Conservation (phyloP, 2,888 invertebrate species). For the Heteromurus nitidus region DNA sequence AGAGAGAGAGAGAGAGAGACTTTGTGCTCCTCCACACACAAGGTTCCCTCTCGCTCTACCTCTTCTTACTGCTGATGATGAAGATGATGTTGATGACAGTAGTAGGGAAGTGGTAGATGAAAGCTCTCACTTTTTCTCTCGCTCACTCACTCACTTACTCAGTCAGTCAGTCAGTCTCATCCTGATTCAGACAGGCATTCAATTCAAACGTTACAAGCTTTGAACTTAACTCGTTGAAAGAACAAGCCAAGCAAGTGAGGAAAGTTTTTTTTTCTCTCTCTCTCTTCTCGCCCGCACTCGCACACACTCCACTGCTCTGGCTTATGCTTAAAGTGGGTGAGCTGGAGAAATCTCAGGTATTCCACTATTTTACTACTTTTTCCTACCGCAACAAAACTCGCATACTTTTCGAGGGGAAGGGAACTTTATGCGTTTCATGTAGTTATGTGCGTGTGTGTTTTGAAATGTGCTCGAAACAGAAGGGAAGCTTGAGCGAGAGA, state of each 20-base stretch:
- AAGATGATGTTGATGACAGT: conserved; percentile 60
- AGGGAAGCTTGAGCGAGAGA: neutral
- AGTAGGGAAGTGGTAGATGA: conserved; percentile 52
- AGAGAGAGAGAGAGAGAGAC: conserved; percentile 2
- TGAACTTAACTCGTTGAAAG: conserved; percentile 5
- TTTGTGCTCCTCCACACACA: neutral
- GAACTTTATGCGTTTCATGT: too few species aligned
- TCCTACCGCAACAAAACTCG: conserved; percentile 14
- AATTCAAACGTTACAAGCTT: conserved; percentile 39
- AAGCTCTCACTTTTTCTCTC: conserved; percentile 52
- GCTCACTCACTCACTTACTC: conserved; percentile 40
- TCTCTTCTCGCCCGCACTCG: neutral
- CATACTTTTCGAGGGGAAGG: neutral
- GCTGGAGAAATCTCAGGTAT: conserved; percentile 23
- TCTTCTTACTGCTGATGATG: conserved; percentile 35
- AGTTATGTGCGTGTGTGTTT: too few species aligned
- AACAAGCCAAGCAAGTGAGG: neutral
- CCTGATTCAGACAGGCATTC: conserved; percentile 58
- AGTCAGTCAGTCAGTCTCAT: conserved; percentile 61
- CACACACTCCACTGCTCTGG: neutral
- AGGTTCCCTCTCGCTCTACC: neutral
- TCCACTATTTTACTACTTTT: conserved; percentile 7
- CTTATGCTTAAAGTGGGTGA: conserved; percentile 28
- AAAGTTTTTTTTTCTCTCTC: neutral
- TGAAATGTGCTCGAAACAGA: too few species aligned